Evolutionary conservation across 2,888 invertebrate genomes (phyloP).

Genomic region (Eudemis profundana): DNA sequence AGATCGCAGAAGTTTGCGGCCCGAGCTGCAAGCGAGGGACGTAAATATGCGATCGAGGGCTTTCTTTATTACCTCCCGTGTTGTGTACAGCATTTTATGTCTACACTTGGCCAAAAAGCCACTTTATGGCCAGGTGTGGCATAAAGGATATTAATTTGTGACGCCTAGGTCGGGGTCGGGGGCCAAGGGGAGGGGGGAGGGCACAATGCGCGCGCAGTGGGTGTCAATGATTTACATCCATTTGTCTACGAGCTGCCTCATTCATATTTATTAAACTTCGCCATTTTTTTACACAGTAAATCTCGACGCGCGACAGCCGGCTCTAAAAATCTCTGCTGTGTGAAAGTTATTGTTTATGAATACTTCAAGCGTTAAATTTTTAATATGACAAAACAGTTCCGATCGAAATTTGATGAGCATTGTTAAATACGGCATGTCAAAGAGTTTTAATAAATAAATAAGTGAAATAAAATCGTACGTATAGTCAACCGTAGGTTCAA

Average conservation of each 20-base stretch:
- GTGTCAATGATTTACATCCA: slow-evolving; percentile 75
- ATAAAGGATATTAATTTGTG: slow-evolving; percentile 42
- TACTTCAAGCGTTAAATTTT: background rate
- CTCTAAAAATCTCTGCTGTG: slow-evolving; percentile 50
- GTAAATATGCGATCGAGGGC: too few species aligned
- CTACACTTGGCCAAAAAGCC: too few species aligned
- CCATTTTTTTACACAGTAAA: slow-evolving; percentile 74
- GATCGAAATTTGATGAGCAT: background rate
- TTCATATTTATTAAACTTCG: slow-evolving; percentile 78
- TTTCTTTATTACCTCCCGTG: too few species aligned
- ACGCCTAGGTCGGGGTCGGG: slow-evolving; percentile 31
- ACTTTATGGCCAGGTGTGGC: too few species aligned
- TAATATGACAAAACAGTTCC: background rate
- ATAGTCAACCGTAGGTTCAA: background rate
- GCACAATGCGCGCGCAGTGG: slow-evolving; percentile 69
- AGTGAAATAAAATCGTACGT: background rate
- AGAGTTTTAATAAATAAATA: background rate
- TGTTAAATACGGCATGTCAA: background rate
- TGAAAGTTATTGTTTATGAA: slow-evolving; percentile 18
- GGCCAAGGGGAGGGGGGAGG: slow-evolving; percentile 25
- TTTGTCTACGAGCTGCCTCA: slow-evolving; percentile 63
- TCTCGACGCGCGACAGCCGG: slow-evolving; percentile 65
- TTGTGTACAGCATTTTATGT: too few species aligned
- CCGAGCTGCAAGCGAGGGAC: too few species aligned
- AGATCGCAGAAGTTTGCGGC: too few species aligned